Percentiles rank a stretch among this genome's conserved stretches.
Evolutionary conservation across 2,888 invertebrate species (phyloP).

Genomic region (Agrilus biguttatus): DNA sequence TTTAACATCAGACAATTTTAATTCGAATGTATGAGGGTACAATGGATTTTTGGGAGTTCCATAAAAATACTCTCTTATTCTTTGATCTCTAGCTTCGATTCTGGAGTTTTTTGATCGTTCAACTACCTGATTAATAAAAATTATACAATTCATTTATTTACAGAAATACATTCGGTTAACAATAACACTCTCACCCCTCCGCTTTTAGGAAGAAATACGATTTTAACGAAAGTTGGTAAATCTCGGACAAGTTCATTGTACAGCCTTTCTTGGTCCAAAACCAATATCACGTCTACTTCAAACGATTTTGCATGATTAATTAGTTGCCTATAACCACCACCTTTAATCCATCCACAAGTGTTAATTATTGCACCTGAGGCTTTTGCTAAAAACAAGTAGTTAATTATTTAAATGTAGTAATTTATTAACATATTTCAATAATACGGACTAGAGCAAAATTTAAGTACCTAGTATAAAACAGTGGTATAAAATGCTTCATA

Average conservation of each 20-base stretch:
- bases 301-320: constrained; percentile 84
- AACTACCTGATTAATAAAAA: constrained; percentile 48
- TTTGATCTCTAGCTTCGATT: constrained; percentile 59
- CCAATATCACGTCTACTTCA: constrained; percentile 90
- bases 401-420: no score
- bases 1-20: constrained; percentile 78
- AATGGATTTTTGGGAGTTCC: constrained; percentile 56
- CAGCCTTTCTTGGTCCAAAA: constrained; percentile 89
- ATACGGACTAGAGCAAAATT: no score
- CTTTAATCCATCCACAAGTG: constrained; percentile 96
- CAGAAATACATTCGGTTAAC: neutral
- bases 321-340: constrained; percentile 74
- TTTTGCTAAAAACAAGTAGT: constrained; percentile 42
- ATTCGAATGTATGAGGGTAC: constrained; percentile 90
- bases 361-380: constrained; percentile 88
- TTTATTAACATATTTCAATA: no score
- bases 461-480: no score
- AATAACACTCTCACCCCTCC: constrained; percentile 67
- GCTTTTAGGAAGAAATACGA: constrained; percentile 86
- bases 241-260: constrained; percentile 89
- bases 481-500: no score
- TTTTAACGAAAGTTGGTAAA: constrained; percentile 85
- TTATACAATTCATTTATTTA: constrained; percentile 1
- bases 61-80: constrained; percentile 92
- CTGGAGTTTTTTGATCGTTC: constrained; percentile 63